Base-by-base conservation (phyloP, 2,113 vertebrate genomes). In the Nesoenas mayeri region DNA sequence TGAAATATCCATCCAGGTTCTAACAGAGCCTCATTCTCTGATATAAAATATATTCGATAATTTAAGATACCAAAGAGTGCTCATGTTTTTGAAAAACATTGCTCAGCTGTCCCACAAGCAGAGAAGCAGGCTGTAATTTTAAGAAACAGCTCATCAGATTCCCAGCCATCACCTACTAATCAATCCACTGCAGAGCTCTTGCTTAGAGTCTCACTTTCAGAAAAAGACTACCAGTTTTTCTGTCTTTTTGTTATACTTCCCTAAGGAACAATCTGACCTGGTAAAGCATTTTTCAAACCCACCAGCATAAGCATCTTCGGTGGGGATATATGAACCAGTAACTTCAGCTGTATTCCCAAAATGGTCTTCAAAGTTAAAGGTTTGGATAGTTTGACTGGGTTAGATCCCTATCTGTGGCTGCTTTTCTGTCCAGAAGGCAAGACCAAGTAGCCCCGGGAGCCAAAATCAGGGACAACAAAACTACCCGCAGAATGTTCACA, bases 91-190 rank as follows among this genome's bases (percentile, higher is more conserved):
- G 11, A 47, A 88, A 84, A 83, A 53, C 34, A 10, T 57, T 50
- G 56, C 62, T 90, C 42, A 40, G 70, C 71, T 82, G 42, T 78
- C 79, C 87, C 82, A 40, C 29, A 12, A 85, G 51, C 54, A 88
- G 71, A 87, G 42, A 82, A 32, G 50, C 50, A 77, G 71, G 72
- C 78, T 91, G 42, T 85, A 86, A 91, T 95, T 91, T 91, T 67
- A 79, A 70, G 78, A 10, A 93, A 51, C 70, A 66, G 62, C 42
- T 95, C 70, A 64, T 67, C 85, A 93, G 31, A 57, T 69, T 85
- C 38, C 71, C 64, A 79, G 79, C 32, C 53, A 0, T 65, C 73
- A 84, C 71, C 80, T 73, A 51, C 73, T 90, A 96, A 96, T 95
- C 93, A 94, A 94, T 77, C 47, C 73, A 79, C 38, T 2, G 0